Evolutionary conservation across 2,888 invertebrate genomes (phyloP), one percentile per base, ranked within the genome.

Genomic region (Therioaphis trifolii): DNA sequence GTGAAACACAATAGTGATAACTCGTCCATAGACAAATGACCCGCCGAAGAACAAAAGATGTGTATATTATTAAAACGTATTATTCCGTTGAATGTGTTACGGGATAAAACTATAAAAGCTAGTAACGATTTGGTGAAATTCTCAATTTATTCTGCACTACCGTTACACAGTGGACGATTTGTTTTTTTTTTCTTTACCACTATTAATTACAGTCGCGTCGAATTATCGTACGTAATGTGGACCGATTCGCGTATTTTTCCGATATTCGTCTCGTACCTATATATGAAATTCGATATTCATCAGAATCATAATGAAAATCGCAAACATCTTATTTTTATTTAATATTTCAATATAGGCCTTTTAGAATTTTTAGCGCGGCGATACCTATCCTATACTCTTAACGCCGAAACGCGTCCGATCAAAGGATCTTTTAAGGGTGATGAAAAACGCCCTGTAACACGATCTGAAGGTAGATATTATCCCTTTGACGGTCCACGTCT

Each of bases 401-500:
- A 24, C 63, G 29, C 15, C 15, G 63, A 14, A 29, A 29, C 27
- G 24, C 63, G 27, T 29, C 24, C 15, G 29, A 7, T 63, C 63
- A 27, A 61, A 61, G 29, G 15, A 29, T 63, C 43, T 58, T 4
- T 3, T 1, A 24, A 49, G 46, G 14, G n/a, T 14, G 63, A 35
- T 46, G 49, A 49, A 66, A 63, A 77, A 63, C 1, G 11, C 46
- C 15, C 14, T 11, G 0, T 24, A 40, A 14, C 4, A 24, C 21
- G 27, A 52, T 75, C 15, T 15, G 21, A 58, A 58, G 9, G 46
- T 76, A 52, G 35, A 68, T 52, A 40, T 40, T 52, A 49, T 49
- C 52, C 18, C 68, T 78, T 78, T 78, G 78, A 78, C 40, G 66
- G 52, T 78, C 76, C n/a, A n/a, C 46, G 63, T 76, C 61, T 27